Base-by-base conservation (phyloP, 2,888 invertebrate species). In the Andrena camellia region DNA sequence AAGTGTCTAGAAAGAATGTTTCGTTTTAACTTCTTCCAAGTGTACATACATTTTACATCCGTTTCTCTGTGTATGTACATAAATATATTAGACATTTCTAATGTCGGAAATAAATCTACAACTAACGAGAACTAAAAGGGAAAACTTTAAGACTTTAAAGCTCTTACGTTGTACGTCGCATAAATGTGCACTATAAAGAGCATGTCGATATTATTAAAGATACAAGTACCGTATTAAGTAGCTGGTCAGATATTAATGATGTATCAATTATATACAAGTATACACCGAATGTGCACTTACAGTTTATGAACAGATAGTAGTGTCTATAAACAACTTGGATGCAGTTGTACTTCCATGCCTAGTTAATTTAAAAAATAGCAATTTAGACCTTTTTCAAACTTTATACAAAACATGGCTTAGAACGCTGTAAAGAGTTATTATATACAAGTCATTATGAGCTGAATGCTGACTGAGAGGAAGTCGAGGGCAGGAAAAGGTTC, bases 401-500 rank as follows among this genome's bases (percentile, higher is more conserved):
- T 87, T 84, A 79, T 79, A 87, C 85, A 87, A 81, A 83, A 81
- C 50, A 54, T 78, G 73, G 71, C 67, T 83, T 73, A 78, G 67
- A 79, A 81, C 57, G 72, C 78, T 83, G 85, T 70, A 80, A 83
- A 83, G 76, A 79, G 79, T 72, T 73, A 67, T 42, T 83, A 78
- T 78, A 57, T 78, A 84, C 86, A 88, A 78, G 77, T 87, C 68
- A 88, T 86, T 91, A 92, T 64, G 91, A 92, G 85, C 90, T 91
- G 74, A 90, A 92, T 79, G 91, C 90, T 54, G 92, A 92, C 84
- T 92, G 90, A 81, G 92, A 91, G 85, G 93, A 93, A 76, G 92
- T 91, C 60, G 92, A 91, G 81, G 93, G 91, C 76, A 90, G 90
- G 88, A 92, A 91, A 89, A 91, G 87, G 86, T 91, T 91, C 77